Evolutionary conservation across 2,797 vertebrate species (phyloP).

Genomic region (Phrynocephalus guinanensis): DNA sequence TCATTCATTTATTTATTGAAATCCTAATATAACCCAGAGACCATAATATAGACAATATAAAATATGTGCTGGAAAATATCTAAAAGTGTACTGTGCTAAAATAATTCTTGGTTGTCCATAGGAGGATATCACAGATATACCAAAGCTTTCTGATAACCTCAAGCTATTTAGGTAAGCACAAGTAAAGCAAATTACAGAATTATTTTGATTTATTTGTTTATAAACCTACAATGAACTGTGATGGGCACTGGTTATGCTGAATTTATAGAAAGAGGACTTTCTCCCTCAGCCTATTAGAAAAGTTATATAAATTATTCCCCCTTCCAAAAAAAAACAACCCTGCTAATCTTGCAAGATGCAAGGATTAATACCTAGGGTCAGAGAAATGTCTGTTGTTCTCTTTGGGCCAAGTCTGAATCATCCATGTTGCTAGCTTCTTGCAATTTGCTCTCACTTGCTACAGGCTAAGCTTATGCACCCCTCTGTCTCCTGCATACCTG

Average conservation of each 20-base stretch:
- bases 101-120: conserved; percentile 76
- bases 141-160: conserved; percentile 92
- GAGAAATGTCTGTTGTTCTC: too few relatives aligned
- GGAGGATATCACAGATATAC: conserved; percentile 99
- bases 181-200: conserved; percentile 33
- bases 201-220: conserved; percentile 2
- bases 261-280: background rate
- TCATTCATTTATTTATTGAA: background rate
- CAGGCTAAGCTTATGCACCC: background rate
- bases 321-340: background rate
- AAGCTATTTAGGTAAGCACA: conserved; percentile 91
- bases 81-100: conserved; percentile 56
- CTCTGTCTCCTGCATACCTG: background rate
- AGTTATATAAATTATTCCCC: background rate
- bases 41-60: background rate
- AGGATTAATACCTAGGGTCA: too few relatives aligned
- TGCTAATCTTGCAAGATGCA: too few relatives aligned
- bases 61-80: background rate
- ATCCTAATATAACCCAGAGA: background rate
- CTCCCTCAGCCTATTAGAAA: background rate
- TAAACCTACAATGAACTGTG: too few relatives aligned
- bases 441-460: background rate
- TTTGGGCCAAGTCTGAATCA: too few relatives aligned
- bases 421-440: background rate
- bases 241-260: background rate